Conservation (phyloP, 2,888 invertebrate genomes). For the Hydraecia micacea region DNA sequence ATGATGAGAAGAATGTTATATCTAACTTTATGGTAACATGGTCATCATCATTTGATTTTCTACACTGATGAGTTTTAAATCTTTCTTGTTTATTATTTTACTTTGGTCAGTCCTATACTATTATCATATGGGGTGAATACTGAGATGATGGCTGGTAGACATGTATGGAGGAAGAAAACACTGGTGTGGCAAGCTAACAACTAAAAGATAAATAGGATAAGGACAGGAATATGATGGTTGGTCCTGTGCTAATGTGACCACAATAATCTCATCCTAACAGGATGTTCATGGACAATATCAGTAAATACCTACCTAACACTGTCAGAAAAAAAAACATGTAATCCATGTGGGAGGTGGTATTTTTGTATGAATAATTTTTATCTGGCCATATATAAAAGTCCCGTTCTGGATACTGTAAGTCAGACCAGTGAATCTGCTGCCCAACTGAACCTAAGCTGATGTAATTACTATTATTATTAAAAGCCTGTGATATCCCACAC, state of each 20-base stretch:
- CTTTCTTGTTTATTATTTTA: background rate
- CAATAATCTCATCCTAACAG: constrained; percentile 22
- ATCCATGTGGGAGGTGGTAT: background rate
- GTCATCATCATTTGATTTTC: background rate
- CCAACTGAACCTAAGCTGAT: background rate
- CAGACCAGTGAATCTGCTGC: background rate
- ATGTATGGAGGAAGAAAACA: background rate
- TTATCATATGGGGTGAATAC: background rate
- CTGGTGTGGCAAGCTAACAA: background rate
- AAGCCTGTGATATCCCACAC: background rate
- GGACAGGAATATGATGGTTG: fast-evolving
- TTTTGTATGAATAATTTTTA: constrained; percentile 13
- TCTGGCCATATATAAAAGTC: background rate
- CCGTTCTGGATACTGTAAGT: background rate
- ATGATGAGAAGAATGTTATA: too few species aligned
- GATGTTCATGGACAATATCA: constrained; percentile 17
- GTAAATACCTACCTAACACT: background rate
- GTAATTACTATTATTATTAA: background rate
- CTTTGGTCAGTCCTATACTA: background rate
- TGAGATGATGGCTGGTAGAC: background rate
- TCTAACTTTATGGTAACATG: background rate
- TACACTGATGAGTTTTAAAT: background rate
- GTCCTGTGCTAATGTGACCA: background rate
- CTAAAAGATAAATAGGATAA: background rate
- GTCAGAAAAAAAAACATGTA: background rate